Base-by-base conservation (phyloP, 2,797 vertebrate species). In the Ispidina picta region DNA sequence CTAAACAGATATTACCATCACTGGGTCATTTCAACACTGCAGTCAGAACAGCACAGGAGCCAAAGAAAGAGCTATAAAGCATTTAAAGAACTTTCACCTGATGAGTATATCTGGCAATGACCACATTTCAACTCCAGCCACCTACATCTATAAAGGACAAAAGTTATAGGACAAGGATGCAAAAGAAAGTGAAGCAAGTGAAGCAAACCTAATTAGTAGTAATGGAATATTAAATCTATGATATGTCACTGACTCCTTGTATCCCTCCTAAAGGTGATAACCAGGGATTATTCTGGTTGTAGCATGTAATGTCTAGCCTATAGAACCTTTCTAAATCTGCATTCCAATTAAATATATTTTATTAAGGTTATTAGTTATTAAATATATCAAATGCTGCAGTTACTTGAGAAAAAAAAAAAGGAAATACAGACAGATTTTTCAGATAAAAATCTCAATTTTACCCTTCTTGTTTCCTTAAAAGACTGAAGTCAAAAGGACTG, bases 181-280 rank as follows among this genome's bases (percentile, higher is more conserved):
- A 51, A 71, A 84, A 85, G 76, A 76, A 90, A 94, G 52, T 33
- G 15, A 91, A 90, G 54, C 28, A 84, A 91, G 31, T 73, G 75
- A 94, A 92, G 74, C 41, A 91, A 90, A 82, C 5, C 28, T 93
- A 95, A 94, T 95, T 85, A 86, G 43, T 46, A 89, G 28, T 68
- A 93, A 88, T 64, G 81, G 33, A 49, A 44, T 76, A 76, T 90
- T 83, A 90, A 95, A 77, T 84, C 44, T 94, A 21, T 31, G 12
- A 44, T 92, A 4, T 65, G 33, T 49, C 76, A 70, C 63, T 81
- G 71, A 59, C 28, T 92, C 19, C 31, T 83, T 83, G 26, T 37
- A 68, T 86, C 33, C 26, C 28, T 66, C 52, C 37, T 86, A 73
- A 70, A 92, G 44, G 52, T 75, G 64, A 75, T 78, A 91, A 55